Evolutionary conservation across 2,113 vertebrate species (phyloP), one percentile per base, ranked within the genome.

Genomic region (Phoxinus phoxinus): DNA sequence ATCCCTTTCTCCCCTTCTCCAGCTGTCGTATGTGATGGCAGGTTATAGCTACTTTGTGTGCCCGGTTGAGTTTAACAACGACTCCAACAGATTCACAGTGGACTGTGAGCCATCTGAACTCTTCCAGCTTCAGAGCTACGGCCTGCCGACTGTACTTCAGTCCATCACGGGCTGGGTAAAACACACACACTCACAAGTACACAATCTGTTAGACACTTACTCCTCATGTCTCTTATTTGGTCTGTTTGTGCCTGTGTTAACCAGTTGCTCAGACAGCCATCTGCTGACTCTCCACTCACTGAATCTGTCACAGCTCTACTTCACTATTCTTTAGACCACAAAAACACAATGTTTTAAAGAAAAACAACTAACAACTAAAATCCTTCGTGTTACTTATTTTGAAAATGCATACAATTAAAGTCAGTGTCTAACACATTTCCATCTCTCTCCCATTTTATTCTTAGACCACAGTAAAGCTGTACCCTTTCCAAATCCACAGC

Each of bases 401-500:
- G 32, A 41, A 58, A 17, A 35, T 63, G 37, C 27, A 35, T 3
- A 23, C 13, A 80, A 46, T 6, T 63, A 19, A 10, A 61, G 7
- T 3, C 7, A 5, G 35, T 80, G 37, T 61, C 23, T 79, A 25
- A 44, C 7, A 67, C 41, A 51, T 32, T 81, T 67, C 30, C 13
- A n/a, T 69, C 51, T 0, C 2, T n/a, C 27, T 23, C 59, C 56
- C 11, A 80, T 17, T 59, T 25, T 91, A 84, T 80, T 89, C 86
- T 86, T 93, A 99, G 98, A 96, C 95, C 90, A 98, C 96, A 0
- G 94, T 99, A 69, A 92, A 94, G 90, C 95, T 99, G 91, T 99
- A 96, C 84, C 98, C 98, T 0, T 99, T 99, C 96, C 98, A 99
- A 92, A 97, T 99, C 90, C 98, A 99, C 95, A 99, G 98, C 93